Percentiles rank a stretch among this genome's conserved stretches.
Evolutionary conservation across 2,888 invertebrate genomes (phyloP).

Genomic region (Anaspis maculata): DNA sequence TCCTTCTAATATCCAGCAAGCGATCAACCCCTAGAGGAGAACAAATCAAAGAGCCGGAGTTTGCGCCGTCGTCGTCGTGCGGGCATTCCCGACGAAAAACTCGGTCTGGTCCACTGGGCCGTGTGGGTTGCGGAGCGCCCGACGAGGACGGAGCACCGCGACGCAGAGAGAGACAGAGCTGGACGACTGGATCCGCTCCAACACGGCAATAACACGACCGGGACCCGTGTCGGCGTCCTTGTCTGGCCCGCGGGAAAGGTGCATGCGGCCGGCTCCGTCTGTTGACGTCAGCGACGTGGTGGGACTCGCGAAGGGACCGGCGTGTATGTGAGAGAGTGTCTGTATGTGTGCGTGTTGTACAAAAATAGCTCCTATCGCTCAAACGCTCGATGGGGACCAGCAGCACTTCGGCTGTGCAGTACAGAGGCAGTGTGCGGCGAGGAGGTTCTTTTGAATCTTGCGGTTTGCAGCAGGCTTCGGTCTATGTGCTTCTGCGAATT

Average conservation of each 20-base stretch:
- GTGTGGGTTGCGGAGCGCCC: no score
- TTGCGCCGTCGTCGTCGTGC: slow-evolving; percentile 23
- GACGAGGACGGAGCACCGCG: no score
- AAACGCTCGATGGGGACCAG: slow-evolving; percentile 29
- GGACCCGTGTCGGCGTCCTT: slow-evolving; percentile 24
- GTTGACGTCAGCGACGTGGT: slow-evolving; percentile 37
- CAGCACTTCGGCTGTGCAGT: no score
- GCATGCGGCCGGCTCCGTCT: slow-evolving; percentile 23
- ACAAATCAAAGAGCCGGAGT: slow-evolving; percentile 34
- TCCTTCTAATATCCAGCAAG: slow-evolving; percentile 16
- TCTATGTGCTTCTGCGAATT: no score
- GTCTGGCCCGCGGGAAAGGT: slow-evolving; percentile 16
- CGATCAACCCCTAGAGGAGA: no score
- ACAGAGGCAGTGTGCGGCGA: no score
- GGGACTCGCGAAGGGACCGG: no score
- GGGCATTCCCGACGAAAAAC: slow-evolving; percentile 7
- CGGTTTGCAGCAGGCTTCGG: not conserved
- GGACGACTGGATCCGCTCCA: slow-evolving; percentile 29
- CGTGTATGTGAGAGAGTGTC: no score
- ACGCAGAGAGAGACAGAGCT: slow-evolving; percentile 12
- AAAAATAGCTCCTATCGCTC: slow-evolving; percentile 38
- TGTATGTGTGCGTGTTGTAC: no score
- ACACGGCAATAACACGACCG: slow-evolving; percentile 37
- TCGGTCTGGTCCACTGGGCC: slow-evolving; percentile 22
- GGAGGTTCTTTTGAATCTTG: no score